These are phyloP conservation scores for Neodiprion fabricii DNA, from an alignment of 1,140 invertebrate species.

Conservation along the genomic window DNA sequence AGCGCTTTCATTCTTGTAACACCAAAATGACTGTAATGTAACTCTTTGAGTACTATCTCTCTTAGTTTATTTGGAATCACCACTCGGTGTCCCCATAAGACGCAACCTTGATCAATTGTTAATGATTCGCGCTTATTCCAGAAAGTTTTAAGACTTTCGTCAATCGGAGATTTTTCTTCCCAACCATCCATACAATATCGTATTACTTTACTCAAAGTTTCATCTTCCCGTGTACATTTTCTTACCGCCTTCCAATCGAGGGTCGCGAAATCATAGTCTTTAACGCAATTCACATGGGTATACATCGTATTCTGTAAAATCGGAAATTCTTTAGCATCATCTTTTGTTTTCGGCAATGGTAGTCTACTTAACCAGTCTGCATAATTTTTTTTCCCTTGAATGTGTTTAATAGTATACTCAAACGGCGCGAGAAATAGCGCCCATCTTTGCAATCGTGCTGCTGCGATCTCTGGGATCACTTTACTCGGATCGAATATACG, in stretches of 20 bases:
- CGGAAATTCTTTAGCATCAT: no score
- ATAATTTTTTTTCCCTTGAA: background rate
- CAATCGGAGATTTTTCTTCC: slow-evolving; percentile 4
- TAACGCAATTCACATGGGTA: no score
- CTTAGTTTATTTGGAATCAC: no score
- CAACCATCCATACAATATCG: slow-evolving; percentile 14
- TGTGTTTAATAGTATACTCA: no score
- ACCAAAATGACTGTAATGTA: no score
- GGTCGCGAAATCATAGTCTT: background rate
- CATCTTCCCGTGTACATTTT: slow-evolving; percentile 15
- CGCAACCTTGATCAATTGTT: slow-evolving; percentile 28
- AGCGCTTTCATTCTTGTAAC: slow-evolving; percentile 49
- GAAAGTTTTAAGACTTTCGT: background rate
- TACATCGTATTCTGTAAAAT: no score
- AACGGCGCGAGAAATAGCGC: no score
- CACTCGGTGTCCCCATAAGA: slow-evolving; percentile 36
- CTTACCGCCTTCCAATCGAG: background rate
- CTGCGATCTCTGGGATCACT: no score
- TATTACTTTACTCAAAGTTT: background rate
- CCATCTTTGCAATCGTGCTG: no score
- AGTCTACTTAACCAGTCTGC: background rate
- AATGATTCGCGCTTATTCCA: slow-evolving; percentile 17
- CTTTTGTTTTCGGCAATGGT: no score
- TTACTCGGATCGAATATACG: no score
- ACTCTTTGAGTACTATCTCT: no score